These are phyloP conservation scores for Aproaerema taeniolella DNA, from an alignment of 2,888 invertebrate species.

Conservation along the genomic window DNA sequence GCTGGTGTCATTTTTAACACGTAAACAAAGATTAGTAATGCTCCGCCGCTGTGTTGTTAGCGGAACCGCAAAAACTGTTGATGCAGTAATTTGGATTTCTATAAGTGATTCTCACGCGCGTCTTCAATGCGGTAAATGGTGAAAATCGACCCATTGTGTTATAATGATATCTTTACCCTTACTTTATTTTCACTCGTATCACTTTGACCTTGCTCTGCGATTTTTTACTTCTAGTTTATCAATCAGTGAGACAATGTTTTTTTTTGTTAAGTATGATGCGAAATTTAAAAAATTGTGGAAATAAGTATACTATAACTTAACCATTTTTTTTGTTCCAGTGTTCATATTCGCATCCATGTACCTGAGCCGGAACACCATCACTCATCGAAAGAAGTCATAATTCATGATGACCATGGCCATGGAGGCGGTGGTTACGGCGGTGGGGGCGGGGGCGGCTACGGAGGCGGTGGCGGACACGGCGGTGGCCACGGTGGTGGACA, in stretches of 20 bases:
- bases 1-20: background rate
- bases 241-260: background rate
- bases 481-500: constrained; percentile 23
- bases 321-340: constrained; percentile 64
- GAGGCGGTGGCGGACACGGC: constrained; percentile 27
- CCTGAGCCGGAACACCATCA: constrained; percentile 64
- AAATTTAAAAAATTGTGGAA: too few relatives aligned
- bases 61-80: constrained; percentile 53
- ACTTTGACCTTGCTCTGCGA: constrained; percentile 53
- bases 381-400: constrained; percentile 60
- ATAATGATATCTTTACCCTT: constrained; percentile 37
- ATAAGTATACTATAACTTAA: too few relatives aligned
- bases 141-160: constrained; percentile 64
- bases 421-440: constrained; percentile 37
- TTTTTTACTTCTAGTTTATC: constrained; percentile 16
- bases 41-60: constrained; percentile 23
- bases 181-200: constrained; percentile 48
- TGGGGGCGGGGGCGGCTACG: constrained; percentile 32
- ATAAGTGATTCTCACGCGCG: constrained; percentile 61
- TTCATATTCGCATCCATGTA: constrained; percentile 75
- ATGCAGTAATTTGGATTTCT: constrained; percentile 63
- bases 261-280: background rate
- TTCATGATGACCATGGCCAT: constrained; percentile 52
- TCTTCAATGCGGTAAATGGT: constrained; percentile 63
- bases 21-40: constrained; percentile 31